Evolutionary conservation across 1,140 invertebrate species (phyloP).

Genomic region (Anadara kagoshimensis): DNA sequence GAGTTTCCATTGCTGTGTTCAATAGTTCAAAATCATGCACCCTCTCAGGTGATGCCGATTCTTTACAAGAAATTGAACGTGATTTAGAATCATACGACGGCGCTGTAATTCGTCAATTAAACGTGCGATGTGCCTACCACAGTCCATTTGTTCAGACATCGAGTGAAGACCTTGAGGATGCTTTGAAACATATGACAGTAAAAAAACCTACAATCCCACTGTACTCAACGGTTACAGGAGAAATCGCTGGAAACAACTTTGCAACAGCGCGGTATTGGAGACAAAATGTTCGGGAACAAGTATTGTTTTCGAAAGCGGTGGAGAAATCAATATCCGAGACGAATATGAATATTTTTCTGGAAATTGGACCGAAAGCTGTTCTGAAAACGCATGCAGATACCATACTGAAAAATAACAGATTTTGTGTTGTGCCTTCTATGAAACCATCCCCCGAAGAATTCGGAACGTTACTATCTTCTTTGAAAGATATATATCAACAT

Average conservation of each 20-base stretch:
- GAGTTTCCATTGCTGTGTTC: constrained; percentile 45
- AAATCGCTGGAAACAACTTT: constrained; percentile 4
- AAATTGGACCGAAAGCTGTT: constrained; percentile 56
- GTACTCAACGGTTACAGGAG: constrained; percentile 50
- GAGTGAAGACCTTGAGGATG: constrained; percentile 28
- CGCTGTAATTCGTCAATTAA: constrained; percentile 11
- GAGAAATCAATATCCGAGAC: constrained; percentile 17
- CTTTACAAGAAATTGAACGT: too few species aligned
- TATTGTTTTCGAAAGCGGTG: constrained; percentile 44
- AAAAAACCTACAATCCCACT: constrained; percentile 8
- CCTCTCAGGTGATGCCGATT: constrained; percentile 51
- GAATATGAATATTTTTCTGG: constrained; percentile 47
- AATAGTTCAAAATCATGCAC: constrained; percentile 53
- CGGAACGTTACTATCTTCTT: too few species aligned
- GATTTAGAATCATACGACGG: too few species aligned
- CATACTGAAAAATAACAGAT: constrained; percentile 25
- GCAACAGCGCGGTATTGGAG: constrained; percentile 47
- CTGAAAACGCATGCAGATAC: constrained; percentile 38
- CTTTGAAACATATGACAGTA: constrained; percentile 2
- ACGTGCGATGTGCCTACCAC: constrained; percentile 55
- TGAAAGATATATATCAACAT: too few species aligned
- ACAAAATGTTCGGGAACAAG: constrained; percentile 46
- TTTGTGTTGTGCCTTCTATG: constrained; percentile 36
- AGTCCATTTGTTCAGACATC: constrained; percentile 43
- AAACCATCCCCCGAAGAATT: constrained; percentile 38